Evolutionary conservation across 1,140 invertebrate species (phyloP).

Genomic region (Choristoneura fumiferana): DNA sequence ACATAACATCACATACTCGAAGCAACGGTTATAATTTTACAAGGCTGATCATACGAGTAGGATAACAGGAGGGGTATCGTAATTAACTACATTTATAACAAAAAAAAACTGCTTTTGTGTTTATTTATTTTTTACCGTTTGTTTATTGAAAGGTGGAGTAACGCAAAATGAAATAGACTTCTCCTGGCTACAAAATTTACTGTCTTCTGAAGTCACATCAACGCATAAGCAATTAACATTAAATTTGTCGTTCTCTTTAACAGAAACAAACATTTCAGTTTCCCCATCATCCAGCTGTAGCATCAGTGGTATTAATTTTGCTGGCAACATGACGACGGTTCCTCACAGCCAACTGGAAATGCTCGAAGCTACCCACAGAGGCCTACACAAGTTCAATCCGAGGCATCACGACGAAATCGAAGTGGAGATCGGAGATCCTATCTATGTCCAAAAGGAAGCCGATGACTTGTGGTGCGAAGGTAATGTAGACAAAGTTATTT

Average conservation of each 20-base stretch:
- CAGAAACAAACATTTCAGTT: conserved; percentile 41
- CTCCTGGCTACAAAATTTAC: too few relatives aligned
- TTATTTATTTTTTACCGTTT: too few relatives aligned
- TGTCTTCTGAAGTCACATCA: too few relatives aligned
- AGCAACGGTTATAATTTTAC: too few relatives aligned
- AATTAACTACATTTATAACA: too few relatives aligned
- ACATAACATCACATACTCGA: not conserved
- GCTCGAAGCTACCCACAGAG: conserved; percentile 96
- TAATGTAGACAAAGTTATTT: conserved; percentile 35
- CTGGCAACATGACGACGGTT: conserved; percentile 80
- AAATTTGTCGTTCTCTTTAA: not conserved
- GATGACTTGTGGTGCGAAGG: conserved; percentile 99
- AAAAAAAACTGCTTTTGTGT: too few relatives aligned
- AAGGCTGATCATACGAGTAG: too few relatives aligned
- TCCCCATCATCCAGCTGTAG: conserved; percentile 77
- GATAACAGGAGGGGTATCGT: too few relatives aligned
- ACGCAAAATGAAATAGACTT: too few relatives aligned
- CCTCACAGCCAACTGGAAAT: conserved; percentile 91
- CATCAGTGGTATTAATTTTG: conserved; percentile 76
- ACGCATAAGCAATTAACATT: too few relatives aligned
- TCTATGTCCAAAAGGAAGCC: conserved; percentile 97
- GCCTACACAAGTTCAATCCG: conserved; percentile 96
- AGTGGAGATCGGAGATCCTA: conserved; percentile 97
- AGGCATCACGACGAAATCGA: conserved; percentile 97
- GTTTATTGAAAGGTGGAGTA: too few relatives aligned